Percentiles rank a stretch among this genome's conserved stretches.
Conservation (phyloP, 2,888 invertebrate genomes). For the Dione vanillae region DNA sequence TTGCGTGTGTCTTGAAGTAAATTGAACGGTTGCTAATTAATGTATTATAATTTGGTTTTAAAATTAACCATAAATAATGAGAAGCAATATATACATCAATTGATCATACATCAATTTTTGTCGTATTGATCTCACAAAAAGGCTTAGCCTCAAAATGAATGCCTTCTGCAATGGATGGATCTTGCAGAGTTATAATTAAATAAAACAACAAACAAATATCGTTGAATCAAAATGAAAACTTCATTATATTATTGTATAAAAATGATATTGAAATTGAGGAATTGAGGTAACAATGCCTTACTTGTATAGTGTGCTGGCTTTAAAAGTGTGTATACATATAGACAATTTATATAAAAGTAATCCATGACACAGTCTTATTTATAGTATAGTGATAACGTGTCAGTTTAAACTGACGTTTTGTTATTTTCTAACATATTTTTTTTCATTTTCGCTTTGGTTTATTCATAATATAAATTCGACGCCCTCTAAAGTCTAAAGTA, state of each 20-base stretch:
- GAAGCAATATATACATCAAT: not conserved
- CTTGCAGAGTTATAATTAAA: not conserved
- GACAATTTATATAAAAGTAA: conserved; percentile 33
- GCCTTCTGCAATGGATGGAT: not conserved
- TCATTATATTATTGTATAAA: not conserved
- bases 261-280: too few species aligned
- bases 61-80: not conserved
- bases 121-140: not conserved
- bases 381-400: conserved; percentile 29
- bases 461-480: not conserved
- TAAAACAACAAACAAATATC: not conserved
- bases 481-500: conserved; percentile 2
- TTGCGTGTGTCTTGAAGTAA: too few species aligned
- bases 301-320: not conserved
- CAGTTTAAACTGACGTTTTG: conserved; percentile 29
- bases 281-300: too few species aligned
- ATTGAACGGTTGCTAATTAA: too few species aligned
- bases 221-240: not conserved
- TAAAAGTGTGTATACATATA: conserved; percentile 20
- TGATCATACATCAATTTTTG: not conserved
- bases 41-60: too few species aligned
- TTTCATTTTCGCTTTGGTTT: not conserved
- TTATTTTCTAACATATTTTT: conserved; percentile 16
- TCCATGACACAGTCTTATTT: conserved; percentile 30
- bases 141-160: not conserved